Conservation (phyloP, 2,888 invertebrate species). For the Mongoloraphidia duomilia region DNA sequence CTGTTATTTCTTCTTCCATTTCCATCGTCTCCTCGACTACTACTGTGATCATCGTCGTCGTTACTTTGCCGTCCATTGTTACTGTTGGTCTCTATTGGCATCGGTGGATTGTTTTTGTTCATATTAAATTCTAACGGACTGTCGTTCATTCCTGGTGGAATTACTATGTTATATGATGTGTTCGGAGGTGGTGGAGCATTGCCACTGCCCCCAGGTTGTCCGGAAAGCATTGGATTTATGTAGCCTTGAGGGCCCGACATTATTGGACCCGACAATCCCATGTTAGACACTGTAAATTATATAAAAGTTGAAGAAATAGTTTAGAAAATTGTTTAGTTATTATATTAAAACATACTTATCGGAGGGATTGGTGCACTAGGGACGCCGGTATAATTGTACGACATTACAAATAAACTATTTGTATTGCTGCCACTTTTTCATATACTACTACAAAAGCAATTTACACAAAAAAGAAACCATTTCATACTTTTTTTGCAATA, state of each 20-base stretch:
- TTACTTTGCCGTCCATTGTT: slow-evolving; percentile 24
- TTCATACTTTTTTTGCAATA: too few species aligned
- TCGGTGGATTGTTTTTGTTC: slow-evolving; percentile 42
- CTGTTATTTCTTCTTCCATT: slow-evolving; percentile 17
- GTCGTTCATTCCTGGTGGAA: slow-evolving; percentile 37
- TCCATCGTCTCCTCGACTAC: slow-evolving; percentile 20
- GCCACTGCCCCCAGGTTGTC: slow-evolving; percentile 4
- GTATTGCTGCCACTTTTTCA: too few species aligned
- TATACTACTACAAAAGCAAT: too few species aligned
- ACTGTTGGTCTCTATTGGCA: slow-evolving; percentile 33
- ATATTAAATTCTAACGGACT: slow-evolving; percentile 46
- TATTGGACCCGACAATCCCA: slow-evolving; percentile 11
- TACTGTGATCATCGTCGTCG: slow-evolving; percentile 30
- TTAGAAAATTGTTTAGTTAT: neutral
- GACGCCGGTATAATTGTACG: slow-evolving; percentile 11
- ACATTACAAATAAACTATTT: slow-evolving; percentile 2
- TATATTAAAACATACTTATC: slow-evolving; percentile 7
- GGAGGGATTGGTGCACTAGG: slow-evolving; percentile 10
- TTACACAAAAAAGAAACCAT: too few species aligned
- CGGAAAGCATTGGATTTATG: neutral
- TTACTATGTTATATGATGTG: neutral
- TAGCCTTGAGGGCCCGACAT: slow-evolving; percentile 9
- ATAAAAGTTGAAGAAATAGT: neutral
- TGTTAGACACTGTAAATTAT: slow-evolving; percentile 8
- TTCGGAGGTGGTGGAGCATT: neutral